Evolutionary conservation across 1,140 invertebrate genomes (phyloP).

Genomic region (Argopecten irradians): DNA sequence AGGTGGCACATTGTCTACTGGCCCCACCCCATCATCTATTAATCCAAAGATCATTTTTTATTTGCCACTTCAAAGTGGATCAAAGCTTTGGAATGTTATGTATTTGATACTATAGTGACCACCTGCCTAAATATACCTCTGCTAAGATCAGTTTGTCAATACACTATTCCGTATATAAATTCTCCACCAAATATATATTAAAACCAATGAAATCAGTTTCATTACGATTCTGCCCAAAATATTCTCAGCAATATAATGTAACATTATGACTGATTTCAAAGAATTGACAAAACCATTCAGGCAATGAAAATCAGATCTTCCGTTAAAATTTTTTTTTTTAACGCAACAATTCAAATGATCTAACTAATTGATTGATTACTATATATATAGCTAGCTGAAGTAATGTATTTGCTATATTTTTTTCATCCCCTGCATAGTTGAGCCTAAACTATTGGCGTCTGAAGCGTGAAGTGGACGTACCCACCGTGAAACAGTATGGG

Average conservation of each 20-base stretch:
- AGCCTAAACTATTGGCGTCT: not conserved
- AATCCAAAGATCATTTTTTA: constrained; percentile 10
- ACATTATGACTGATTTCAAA: not conserved
- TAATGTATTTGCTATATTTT: constrained; percentile 2
- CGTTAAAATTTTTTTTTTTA: not conserved
- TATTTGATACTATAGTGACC: not conserved
- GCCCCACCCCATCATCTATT: not conserved
- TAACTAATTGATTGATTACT: not conserved
- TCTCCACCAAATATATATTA: not conserved
- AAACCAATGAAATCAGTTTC: not conserved
- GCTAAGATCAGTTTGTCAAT: not conserved
- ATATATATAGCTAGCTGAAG: too few relatives aligned
- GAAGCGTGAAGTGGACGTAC: not conserved
- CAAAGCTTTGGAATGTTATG: not conserved
- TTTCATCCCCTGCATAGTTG: not conserved
- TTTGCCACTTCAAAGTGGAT: not conserved
- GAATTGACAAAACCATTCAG: not conserved
- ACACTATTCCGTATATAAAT: not conserved
- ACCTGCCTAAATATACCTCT: not conserved
- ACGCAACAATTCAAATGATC: not conserved
- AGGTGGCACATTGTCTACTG: not conserved
- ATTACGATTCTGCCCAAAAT: not conserved
- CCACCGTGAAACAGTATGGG: not conserved
- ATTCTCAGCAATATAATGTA: not conserved
- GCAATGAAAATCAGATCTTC: not conserved